Base-by-base conservation (phyloP, 1,140 invertebrate genomes). In the Drosophila busckii region DNA sequence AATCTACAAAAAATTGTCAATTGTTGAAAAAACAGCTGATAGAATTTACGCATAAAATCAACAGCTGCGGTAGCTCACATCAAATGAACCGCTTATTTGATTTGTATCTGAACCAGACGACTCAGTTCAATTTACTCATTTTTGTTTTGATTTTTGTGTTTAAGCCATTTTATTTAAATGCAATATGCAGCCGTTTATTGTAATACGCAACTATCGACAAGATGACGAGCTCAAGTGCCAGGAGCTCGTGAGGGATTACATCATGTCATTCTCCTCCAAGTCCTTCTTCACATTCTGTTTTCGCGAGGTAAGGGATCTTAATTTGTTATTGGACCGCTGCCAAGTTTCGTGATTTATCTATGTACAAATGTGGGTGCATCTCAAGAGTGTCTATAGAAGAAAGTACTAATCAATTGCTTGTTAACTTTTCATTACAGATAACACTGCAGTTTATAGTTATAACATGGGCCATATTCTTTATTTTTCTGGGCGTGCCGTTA, bases 391-490 rank as follows among this genome's bases (percentile, higher is more conserved):
- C 34, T 25, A 9, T 15, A 10, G 2, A 23, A n/a, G n/a, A n/a
- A n/a, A n/a, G n/a, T n/a, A 53, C 15, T 12, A 4, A 23, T 5
- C n/a, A 41, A 17, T 16, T 41, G 10, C 20, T 60, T 20, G 12
- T 26, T 35, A 10, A 13, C 16, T 40, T 22, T 50, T 19, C 17
- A 32, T 59, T 66, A 9, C 66, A 87, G 85, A 85, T 87, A 35
- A 87, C 85, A 7, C 45, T 87, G 9, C 85, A 87, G 31, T 83
- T 86, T 7, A 87, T 87, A 59, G 76, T 87, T 13, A 83, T 87
- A 25, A 86, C 85, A n/a, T 87, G 85, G 80, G 85, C 85, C n/a
- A 75, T 87, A 42, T 63, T 87, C 28, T 87, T 87, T 20, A 87
- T 87, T 58, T 87, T 87, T 46, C 46, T 87, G 31, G 85, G 85